Percentiles rank a stretch among this genome's conserved stretches.
Conservation (phyloP, 2,113 vertebrate genomes). For the Salvelinus sp. region DNA sequence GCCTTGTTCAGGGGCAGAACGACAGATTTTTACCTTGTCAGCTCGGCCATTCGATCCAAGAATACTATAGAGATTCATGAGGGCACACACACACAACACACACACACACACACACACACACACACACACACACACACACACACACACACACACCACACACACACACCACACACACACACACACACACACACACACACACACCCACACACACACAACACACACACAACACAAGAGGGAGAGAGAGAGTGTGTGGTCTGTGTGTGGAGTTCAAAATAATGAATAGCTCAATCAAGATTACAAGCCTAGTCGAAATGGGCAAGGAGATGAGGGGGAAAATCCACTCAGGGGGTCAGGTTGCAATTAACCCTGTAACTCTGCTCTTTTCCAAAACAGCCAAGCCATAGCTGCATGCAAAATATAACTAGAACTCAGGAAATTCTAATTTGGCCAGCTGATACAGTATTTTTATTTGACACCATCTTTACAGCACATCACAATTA, state of each 20-base stretch:
- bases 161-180: too few species aligned
- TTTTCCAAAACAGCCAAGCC: neutral
- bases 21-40: too few species aligned
- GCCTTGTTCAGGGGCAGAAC: too few species aligned
- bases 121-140: too few species aligned
- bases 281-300: slow-evolving; percentile 48
- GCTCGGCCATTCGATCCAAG: too few species aligned
- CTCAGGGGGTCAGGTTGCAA: too few species aligned
- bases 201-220: neutral
- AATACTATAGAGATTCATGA: neutral
- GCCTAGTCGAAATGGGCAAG: slow-evolving; percentile 1
- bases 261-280: slow-evolving; percentile 30
- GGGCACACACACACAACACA: neutral
- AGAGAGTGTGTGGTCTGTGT: neutral
- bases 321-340: slow-evolving; percentile 6
- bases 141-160: too few species aligned
- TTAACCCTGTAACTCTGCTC: neutral
- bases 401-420: neutral
- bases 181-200: too few species aligned
- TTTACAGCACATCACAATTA: neutral
- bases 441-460: too few species aligned
- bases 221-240: too few species aligned
- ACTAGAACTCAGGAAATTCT: too few species aligned
- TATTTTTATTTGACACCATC: neutral
- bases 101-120: too few species aligned